Percentiles rank a stretch among this genome's conserved stretches.
phyloP scores from a whole-genome alignment of 1,140 invertebrate genomes.

The Brachionus rubens region DNA sequence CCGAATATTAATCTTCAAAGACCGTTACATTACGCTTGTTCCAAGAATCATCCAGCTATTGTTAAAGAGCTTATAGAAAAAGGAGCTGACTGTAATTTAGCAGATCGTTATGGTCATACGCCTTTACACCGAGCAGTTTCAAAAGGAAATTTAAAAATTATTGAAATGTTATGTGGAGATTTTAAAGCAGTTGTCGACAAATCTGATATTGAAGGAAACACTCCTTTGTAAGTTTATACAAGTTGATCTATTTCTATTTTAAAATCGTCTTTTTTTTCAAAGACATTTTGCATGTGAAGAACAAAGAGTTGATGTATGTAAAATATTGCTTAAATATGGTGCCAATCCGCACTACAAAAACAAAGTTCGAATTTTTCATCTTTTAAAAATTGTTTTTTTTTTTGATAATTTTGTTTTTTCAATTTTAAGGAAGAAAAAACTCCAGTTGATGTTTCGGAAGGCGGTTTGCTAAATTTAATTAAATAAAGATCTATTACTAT shows the following conservation, averaged over 20 bases:
- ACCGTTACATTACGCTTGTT: slow-evolving; percentile 37
- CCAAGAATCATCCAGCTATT: slow-evolving; percentile 19
- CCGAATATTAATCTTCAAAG: slow-evolving; percentile 12
- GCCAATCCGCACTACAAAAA: slow-evolving; percentile 40
- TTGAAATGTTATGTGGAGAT: slow-evolving; percentile 84
- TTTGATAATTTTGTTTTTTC: background rate
- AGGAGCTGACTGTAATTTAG: slow-evolving; percentile 24
- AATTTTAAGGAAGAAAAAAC: slow-evolving; percentile 41
- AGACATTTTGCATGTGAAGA: slow-evolving; percentile 44
- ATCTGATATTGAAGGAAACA: slow-evolving; percentile 28
- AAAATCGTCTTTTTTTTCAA: background rate
- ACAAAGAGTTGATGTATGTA: slow-evolving; percentile 7
- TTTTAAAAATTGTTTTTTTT: background rate
- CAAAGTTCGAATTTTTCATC: background rate
- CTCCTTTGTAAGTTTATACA: background rate
- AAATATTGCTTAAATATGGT: slow-evolving; percentile 21
- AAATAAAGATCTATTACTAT: slow-evolving; percentile 1
- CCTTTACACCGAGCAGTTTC: slow-evolving; percentile 89
- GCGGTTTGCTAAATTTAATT: slow-evolving; percentile 24
- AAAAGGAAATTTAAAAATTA: slow-evolving; percentile 97
- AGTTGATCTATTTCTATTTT: background rate
- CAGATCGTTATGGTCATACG: slow-evolving; percentile 68
- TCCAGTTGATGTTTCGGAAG: slow-evolving; percentile 29
- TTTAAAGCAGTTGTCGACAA: slow-evolving; percentile 1
- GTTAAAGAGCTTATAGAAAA: slow-evolving; percentile 32